Base-by-base conservation (phyloP, 37 sponge, comb jelly and placozoan species). In the Oopsacas minuta region DNA sequence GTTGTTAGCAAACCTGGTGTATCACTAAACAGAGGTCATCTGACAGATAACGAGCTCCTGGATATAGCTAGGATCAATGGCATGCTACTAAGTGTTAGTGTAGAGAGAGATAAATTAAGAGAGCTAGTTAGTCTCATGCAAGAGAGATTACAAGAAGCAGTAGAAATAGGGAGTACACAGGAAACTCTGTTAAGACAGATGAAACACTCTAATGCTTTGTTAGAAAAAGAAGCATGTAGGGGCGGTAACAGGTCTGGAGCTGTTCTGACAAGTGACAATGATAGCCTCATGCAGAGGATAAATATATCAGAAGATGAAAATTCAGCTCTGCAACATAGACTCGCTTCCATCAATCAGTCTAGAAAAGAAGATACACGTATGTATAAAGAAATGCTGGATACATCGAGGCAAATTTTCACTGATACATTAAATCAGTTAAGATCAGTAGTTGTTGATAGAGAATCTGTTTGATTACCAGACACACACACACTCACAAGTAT, bases 71-170 rank as follows among this genome's bases (percentile, higher is more conserved):
- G 75, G 20, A 5, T 61, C 17, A 61, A 61, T n/a, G 75, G 28
- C 22, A 10, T 25, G 75, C 30, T 61, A 34, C 75, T 32, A 34
- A 61, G 75, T 61, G 75, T n/a, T 3, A 61, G 75, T 61, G 75
- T 61, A 34, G 75, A 61, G 75, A 10, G 75, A 61, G 75, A 61
- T 34, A 61, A 61, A 34, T 34, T 61, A 3, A 3, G 75, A 12
- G 75, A 61, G 75, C 75, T 61, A 61, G 75, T 61, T 34, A 34
- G 75, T 10, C 75, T 61, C 17, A 25, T 61, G 75, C 75, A 61
- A 12, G 75, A 61, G 75, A 61, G 75, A n/a, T 12, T 61, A 34
- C 3, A 3, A 20, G 75, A 61, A 34, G 75, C 75, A 12, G 75
- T 61, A 12, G 75, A 3, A 34, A 34, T 34, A 3, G 20, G 28